A percentile compares a stretch with the other conserved stretches of the same genome.
These are phyloP conservation scores for Epinephelus coioides DNA, from an alignment of 2,797 vertebrate genomes.

Conservation along the genomic window DNA sequence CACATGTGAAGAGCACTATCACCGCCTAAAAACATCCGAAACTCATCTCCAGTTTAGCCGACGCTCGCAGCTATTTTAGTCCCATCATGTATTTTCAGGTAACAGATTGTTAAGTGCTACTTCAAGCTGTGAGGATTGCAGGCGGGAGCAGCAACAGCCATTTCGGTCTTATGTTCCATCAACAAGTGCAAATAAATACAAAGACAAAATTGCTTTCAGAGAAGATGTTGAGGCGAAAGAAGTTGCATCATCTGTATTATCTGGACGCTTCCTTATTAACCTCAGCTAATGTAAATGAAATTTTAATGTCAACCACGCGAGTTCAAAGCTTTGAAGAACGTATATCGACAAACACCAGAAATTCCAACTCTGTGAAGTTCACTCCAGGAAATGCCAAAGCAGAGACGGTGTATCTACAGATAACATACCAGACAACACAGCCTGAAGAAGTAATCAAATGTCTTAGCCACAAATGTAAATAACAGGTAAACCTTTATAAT, in stretches of 20 bases:
- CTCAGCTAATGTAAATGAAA: background rate
- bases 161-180: slow-evolving; percentile 13
- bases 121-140: slow-evolving; percentile 39
- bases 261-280: background rate
- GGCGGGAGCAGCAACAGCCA: slow-evolving; percentile 5
- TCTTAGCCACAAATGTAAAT: background rate
- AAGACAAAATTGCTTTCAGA: slow-evolving; percentile 12
- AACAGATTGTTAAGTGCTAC: slow-evolving; percentile 48
- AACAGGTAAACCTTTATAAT: no score
- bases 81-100: slow-evolving; percentile 41
- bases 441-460: background rate
- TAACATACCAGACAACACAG: background rate
- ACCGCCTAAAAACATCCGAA: slow-evolving; percentile 12
- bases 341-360: background rate
- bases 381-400: slow-evolving; percentile 26
- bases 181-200: slow-evolving; percentile 3
- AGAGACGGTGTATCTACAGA: background rate
- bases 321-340: background rate
- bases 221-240: background rate
- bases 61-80: slow-evolving; percentile 25
- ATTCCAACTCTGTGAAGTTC: background rate
- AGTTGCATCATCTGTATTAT: background rate
- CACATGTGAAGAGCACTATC: slow-evolving; percentile 11
- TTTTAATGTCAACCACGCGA: slow-evolving; percentile 8
- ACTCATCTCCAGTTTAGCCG: slow-evolving; percentile 11